Evolutionary conservation across 2,113 vertebrate species (phyloP), one percentile per base, ranked within the genome.

Genomic region (Sylvietta virens): DNA sequence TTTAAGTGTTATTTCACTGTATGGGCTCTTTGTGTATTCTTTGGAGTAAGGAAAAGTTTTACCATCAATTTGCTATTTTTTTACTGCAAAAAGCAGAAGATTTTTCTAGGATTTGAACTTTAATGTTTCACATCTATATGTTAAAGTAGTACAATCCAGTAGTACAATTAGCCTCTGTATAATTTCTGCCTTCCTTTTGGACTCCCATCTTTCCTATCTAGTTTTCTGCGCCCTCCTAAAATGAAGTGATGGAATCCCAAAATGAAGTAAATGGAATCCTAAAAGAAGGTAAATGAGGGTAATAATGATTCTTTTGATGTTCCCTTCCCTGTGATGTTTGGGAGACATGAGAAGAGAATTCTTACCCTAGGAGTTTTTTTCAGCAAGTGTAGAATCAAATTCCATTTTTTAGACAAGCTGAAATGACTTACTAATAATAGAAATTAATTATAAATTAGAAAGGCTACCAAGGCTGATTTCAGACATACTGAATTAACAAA

Each of bases 361-460:
- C 53, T 76, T 87, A 94, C 27, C 22, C 44, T 48, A 56, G 28
- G 88, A 94, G 57, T 84, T 84, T 71, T 40, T 51, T 95, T 89
- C 69, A 76, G 57, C 58, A 42, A 81, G 7, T 44, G 20, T 78
- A 84, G 57, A 94, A 90, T 77, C 58, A 90, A 94, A 90, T 76
- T 90, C 76, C 50, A 30, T 53, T 88, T 94, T 90, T 35, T 44
- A 93, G 79, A 80, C 21, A 78, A 73, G 47, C 27, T 86, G 67
- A 93, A 94, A 93, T 93, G 11, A 80, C 82, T 94, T 93, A 23
- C 79, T 96, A 97, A 93, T 88, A 96, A 93, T 92, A 95, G 92
- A 93, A 95, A 96, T 92, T 88, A 96, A 93, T 97, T 94, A 95
- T 73, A 88, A 97, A 94, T 86, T 85, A 88, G 45, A 88, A 96